Conservation (phyloP, 2,113 vertebrate species). For the Dicentrarchus labrax region DNA sequence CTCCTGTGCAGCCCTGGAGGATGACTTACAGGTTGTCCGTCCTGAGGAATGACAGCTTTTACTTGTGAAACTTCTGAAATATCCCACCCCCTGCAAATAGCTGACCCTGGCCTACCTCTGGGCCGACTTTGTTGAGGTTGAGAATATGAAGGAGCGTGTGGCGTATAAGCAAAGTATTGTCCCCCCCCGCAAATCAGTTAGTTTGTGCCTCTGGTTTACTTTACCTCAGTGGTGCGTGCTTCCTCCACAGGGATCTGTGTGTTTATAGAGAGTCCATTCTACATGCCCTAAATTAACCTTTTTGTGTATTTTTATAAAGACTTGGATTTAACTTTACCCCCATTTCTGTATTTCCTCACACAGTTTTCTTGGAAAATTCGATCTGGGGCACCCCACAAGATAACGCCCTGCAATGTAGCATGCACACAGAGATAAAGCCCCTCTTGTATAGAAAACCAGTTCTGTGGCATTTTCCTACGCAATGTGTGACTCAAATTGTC, state of each 20-base stretch:
- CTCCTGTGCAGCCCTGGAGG: not conserved
- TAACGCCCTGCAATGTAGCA: conserved; percentile 59
- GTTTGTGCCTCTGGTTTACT: conserved; percentile 57
- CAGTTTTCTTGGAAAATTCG: conserved; percentile 61
- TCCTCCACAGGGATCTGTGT: conserved; percentile 57
- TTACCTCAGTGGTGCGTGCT: conserved; percentile 35
- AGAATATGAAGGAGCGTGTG: conserved; percentile 22
- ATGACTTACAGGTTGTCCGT: not conserved
- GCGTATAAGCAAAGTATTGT: conserved; percentile 57
- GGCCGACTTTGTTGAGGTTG: conserved; percentile 18
- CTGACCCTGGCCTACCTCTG: conserved; percentile 38
- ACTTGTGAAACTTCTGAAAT: conserved; percentile 18
- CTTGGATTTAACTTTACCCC: conserved; percentile 52
- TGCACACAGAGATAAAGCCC: conserved; percentile 67
- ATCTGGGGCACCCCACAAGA: conserved; percentile 41
- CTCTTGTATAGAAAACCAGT: conserved; percentile 61
- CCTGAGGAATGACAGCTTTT: conserved; percentile 26
- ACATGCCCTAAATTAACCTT: conserved; percentile 32
- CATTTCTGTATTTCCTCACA: conserved; percentile 34
- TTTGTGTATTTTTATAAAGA: conserved; percentile 46
- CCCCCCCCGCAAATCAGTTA: conserved; percentile 9
- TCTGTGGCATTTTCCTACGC: conserved; percentile 61
- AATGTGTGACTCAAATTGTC: conserved; percentile 52
- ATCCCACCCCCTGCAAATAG: conserved; percentile 41
- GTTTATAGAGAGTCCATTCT: conserved; percentile 65